Conservation (phyloP, 2,113 vertebrate genomes). For the Pungitius pungitius region DNA sequence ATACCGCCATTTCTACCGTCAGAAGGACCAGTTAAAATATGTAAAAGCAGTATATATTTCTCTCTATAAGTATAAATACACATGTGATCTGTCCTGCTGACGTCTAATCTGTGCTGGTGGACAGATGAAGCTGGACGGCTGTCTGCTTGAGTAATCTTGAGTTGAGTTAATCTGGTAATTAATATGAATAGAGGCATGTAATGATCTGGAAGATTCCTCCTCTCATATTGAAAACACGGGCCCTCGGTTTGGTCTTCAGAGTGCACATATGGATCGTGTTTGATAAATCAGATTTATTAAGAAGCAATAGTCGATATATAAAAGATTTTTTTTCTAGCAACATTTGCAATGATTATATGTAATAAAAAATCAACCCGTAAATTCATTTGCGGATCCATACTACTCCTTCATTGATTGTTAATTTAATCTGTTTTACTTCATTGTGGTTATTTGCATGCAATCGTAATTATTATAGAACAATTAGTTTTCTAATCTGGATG, state of each 20-base stretch:
- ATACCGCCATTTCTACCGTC: no score
- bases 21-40: no score
- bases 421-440: no score
- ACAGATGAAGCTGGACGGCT: not conserved
- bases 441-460: no score
- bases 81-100: not conserved
- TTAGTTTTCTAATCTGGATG: no score
- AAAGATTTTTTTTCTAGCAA: not conserved
- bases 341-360: not conserved
- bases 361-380: no score
- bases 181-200: not conserved
- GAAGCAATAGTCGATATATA: not conserved
- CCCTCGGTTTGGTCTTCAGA: not conserved
- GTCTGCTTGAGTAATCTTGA: not conserved
- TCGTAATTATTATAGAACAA: no score
- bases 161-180: not conserved
- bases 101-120: not conserved
- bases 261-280: not conserved
- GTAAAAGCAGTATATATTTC: no score
- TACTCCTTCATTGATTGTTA: no score
- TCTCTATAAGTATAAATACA: no score
- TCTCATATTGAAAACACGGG: not conserved
- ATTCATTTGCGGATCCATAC: no score
- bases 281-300: not conserved
- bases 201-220: not conserved